phyloP scores from a whole-genome alignment of 2,113 vertebrate genomes.

The Pelvicachromis taeniatus region DNA sequence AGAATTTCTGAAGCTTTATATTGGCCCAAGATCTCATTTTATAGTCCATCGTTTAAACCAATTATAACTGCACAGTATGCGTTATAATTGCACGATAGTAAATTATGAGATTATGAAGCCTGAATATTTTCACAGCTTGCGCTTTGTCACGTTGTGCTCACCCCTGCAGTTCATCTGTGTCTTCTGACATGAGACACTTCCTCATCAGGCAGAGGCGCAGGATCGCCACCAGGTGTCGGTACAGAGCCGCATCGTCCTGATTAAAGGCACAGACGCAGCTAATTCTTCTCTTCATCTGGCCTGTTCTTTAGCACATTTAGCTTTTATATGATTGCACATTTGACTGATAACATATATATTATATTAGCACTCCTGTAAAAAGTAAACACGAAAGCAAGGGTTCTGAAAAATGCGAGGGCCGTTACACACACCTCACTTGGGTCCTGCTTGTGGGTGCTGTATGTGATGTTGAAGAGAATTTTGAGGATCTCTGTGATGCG shows the following conservation, averaged over 20 bases:
- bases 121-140: not conserved
- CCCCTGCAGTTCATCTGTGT: slow-evolving; percentile 76
- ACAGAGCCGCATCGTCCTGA: slow-evolving; percentile 73
- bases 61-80: not conserved
- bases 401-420: not conserved
- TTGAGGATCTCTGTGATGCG: slow-evolving; percentile 70
- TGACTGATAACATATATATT: not conserved
- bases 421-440: slow-evolving; percentile 63
- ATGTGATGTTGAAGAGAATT: slow-evolving; percentile 75
- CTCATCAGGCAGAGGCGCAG: slow-evolving; percentile 74
- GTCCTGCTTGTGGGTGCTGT: slow-evolving; percentile 64
- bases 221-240: slow-evolving; percentile 75
- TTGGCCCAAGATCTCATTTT: not conserved
- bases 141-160: slow-evolving; percentile 22
- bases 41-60: not conserved
- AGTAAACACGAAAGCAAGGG: not conserved
- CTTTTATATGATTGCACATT: not conserved
- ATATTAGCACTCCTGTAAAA: not conserved
- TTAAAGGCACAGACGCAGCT: not conserved
- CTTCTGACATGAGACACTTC: slow-evolving; percentile 59
- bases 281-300: not conserved
- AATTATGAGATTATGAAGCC: not conserved
- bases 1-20: not conserved
- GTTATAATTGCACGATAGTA: not conserved
- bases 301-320: not conserved